Evolutionary conservation across 2,888 invertebrate species (phyloP), one percentile per base, ranked within the genome.

Genomic region (Cheilosia vernalis): DNA sequence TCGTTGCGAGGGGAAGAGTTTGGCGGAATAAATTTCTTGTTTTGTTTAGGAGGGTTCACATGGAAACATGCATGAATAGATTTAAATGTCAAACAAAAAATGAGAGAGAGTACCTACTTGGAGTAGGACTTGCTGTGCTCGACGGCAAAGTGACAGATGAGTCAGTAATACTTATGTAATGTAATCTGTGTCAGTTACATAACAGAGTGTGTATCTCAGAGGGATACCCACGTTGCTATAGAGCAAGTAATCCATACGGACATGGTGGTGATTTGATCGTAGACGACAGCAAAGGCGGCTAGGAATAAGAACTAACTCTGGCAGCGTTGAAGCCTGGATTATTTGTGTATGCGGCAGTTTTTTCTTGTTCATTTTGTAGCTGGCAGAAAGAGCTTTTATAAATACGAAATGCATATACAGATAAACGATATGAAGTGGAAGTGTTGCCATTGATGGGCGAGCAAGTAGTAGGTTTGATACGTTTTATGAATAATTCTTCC

Each of bases 101-200:
- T 13, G 27, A 55, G 47, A 40, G 53, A 40, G 51, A 40, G 33
- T n/a, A 44, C 40, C n/a, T 47, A 56, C 49, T 15, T 4, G 49
- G 2, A n/a, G n/a, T n/a, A n/a, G n/a, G 1, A 21, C 10, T 49
- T 21, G 21, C 17, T 24, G 19, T 49, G 17, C 47, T 19, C 44
- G 44, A 7, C 9, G 10, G 55, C 47, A 70, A 67, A 70, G 37
- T 74, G 64, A 74, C 64, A 64, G 60, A 84, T 79, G 79, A 74
- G 53, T 84, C 79, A 79, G 60, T 64, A 4, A 40, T 60, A 60
- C 69, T 79, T 79, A 79, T 84, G 66, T 84, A 84, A 84, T 61
- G 44, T 13, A 79, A 74, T 53, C 53, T 84, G 70, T 74, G 64
- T 70, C 55, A 70, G 27, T 70, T 79, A 69, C 66, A 61, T 79